Evolutionary conservation across 2,797 vertebrate species (phyloP), one percentile per base, ranked within the genome.

Genomic region (Hippoglossus hippoglossus): DNA sequence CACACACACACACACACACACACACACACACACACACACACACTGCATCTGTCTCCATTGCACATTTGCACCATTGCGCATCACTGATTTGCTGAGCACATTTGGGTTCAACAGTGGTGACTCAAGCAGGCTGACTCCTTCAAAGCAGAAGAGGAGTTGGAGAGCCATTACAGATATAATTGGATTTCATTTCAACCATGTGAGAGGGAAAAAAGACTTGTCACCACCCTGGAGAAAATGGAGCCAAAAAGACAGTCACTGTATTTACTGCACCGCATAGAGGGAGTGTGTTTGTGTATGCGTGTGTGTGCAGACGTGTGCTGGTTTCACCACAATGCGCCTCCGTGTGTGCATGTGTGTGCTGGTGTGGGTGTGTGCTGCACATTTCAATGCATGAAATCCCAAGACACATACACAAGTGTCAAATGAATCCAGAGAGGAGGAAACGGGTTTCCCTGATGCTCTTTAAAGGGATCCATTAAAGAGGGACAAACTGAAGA

Each of bases 151-250:
- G 88, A 91, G 82, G 86, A 87, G 82, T 83, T 85, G 83, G 77
- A 80, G 84, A 86, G 76, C 87, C 88, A 91, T 90, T 88, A 90
- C 86, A 83, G 75, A 89, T 83, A 84, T 91, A 92, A 93, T 91
- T 93, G 91, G 89, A 93, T 92, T 93, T 91, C 81, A 92, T 89
- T 92, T 90, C 89, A 90, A 89, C 88, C 91, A 90, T 91, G 87
- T 84, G 87, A 85, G 79, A 81, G 70, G 65, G 61, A 63, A 80
- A 85, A 88, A 83, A 73, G 80, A 82, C 87, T 89, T 71, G 86
- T 90, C 91, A 83, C 81, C 87, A 85, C 79, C 80, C 80, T 58
- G 75, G 79, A 87, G 83, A 89, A 84, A 86, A 87, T 67, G 25
- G 76, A 83, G 79, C 82, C 82, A 80, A 88, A 46, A 90, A 89